These are phyloP conservation scores for Serranus cabrilla DNA, from an alignment of 2,797 vertebrate genomes.

Conservation along the genomic window DNA sequence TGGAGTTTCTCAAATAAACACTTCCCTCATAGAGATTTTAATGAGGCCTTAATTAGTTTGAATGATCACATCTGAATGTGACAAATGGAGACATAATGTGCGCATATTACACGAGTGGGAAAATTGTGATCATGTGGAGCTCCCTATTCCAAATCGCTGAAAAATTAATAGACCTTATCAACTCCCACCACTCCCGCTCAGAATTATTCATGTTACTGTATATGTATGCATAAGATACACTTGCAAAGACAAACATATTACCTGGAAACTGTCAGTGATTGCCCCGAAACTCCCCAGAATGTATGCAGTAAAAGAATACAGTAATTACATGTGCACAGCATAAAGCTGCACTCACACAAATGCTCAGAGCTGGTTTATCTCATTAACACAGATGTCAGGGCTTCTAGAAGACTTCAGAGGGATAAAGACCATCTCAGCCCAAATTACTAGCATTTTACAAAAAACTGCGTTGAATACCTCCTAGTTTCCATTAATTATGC, in stretches of 20 bases:
- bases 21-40: constrained; percentile 58
- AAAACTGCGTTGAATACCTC: constrained; percentile 54
- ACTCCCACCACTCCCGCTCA: constrained; percentile 38
- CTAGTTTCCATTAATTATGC: constrained; percentile 76
- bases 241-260: constrained; percentile 62
- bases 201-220: constrained; percentile 72
- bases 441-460: constrained; percentile 59
- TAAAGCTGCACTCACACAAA: neutral
- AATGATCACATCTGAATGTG: constrained; percentile 56
- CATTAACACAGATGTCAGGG: constrained; percentile 64
- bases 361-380: constrained; percentile 36
- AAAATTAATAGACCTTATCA: constrained; percentile 75
- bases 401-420: constrained; percentile 54
- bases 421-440: constrained; percentile 48
- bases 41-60: constrained; percentile 62
- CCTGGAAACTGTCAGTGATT: constrained; percentile 53
- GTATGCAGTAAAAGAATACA: constrained; percentile 26
- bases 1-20: constrained; percentile 68
- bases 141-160: constrained; percentile 60
- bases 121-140: constrained; percentile 46
- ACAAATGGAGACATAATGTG: constrained; percentile 59
- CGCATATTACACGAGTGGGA: constrained; percentile 38
- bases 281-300: constrained; percentile 39
- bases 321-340: constrained; percentile 1
- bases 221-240: constrained; percentile 60